Percentiles rank a stretch among this genome's conserved stretches.
Evolutionary conservation across 1,140 invertebrate species (phyloP).

Genomic region (Saxidomus purpurata): DNA sequence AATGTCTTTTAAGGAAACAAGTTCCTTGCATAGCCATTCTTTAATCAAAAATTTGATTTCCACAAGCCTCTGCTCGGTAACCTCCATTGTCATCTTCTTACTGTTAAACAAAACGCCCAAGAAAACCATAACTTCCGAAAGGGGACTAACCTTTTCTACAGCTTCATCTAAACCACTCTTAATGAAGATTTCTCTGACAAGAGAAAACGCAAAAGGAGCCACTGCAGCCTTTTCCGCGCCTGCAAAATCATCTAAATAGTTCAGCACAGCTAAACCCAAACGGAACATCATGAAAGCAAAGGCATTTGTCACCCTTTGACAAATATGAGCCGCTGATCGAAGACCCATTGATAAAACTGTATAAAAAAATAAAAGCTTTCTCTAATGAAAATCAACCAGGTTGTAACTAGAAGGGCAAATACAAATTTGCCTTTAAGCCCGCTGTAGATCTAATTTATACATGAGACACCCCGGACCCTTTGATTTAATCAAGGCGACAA

Average conservation of each 20-base stretch:
- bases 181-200: background rate
- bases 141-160: background rate
- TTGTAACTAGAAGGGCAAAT: conserved; percentile 41
- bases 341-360: background rate
- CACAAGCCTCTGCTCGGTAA: background rate
- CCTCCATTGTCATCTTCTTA: background rate
- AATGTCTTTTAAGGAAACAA: conserved; percentile 33
- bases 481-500: conserved; percentile 8
- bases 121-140: background rate
- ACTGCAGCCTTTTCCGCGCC: background rate
- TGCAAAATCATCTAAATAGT: conserved; percentile 64
- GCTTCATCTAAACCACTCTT: conserved; percentile 18
- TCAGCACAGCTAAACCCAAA: background rate
- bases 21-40: background rate
- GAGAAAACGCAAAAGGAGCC: conserved; percentile 21
- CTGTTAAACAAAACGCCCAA: background rate
- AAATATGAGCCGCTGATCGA: background rate
- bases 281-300: conserved; percentile 39
- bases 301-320: background rate
- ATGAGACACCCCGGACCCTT: conserved; percentile 19
- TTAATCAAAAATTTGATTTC: background rate
- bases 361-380: background rate
- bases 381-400: conserved; percentile 8
- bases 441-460: conserved; percentile 23
- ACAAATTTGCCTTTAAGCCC: conserved; percentile 38